Evolutionary conservation across 2,797 vertebrate genomes (phyloP), one percentile per base, ranked within the genome.

Genomic region (Uromys caudimaculatus): DNA sequence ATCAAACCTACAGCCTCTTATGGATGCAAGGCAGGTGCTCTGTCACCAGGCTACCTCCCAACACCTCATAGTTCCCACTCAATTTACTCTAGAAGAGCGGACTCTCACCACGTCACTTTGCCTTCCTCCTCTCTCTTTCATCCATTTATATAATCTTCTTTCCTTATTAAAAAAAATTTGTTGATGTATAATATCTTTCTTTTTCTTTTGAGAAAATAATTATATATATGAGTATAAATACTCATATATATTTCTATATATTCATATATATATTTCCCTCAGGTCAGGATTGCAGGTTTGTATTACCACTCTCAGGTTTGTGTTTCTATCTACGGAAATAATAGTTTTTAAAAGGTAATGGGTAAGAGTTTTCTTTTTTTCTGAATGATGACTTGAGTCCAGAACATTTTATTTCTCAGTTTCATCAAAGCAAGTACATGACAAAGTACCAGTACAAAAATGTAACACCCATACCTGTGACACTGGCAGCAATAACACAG

Each of bases 321-420:
- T 24, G 54, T 67, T 77, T 88, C 38, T 64, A 24, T 38, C 14
- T 64, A 76, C 27, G 47, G 27, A 50, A 27, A 24, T 82, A 41
- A 73, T 50, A 50, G 24, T 23, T 47, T 89, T 90, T 89, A 78
- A 60, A 89, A 82, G 94, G 75, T 89, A 35, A 67, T 76, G 58
- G 32, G 0, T 79, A 83, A 93, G 50, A 93, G 29, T 10, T 92
- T 84, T 91, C n/a, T 38, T 38, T 21, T 17, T 71, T 38, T 38
- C 69, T 71, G 69, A 71, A 71, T 38, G 19, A 71, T 38, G 17
- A 71, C 8, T 71, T 71, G 67, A 69, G 69, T 71, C 3, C 67
- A n/a, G 32, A n/a, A n/a, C 6, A 38, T 17, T 38, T 71, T 38
- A 71, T 23, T 71, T 71, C 69, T 71, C n/a, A 71, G n/a, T 23